These are phyloP conservation scores for Hyperoodon ampullatus DNA, from an alignment of 2,113 vertebrate species.

Conservation along the genomic window DNA sequence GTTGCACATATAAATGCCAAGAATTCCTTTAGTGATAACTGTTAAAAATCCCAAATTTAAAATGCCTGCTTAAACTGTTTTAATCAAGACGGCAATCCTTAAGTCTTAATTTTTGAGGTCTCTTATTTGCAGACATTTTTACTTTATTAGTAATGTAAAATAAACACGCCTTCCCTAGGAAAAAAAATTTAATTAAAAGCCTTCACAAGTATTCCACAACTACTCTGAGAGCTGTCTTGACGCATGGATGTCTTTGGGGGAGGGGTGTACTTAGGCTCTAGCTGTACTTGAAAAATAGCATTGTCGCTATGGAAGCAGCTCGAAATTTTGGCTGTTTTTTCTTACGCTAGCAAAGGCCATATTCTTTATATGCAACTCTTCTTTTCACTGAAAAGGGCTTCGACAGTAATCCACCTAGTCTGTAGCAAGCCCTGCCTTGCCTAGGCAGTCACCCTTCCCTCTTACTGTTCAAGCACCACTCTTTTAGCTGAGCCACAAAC, in stretches of 20 bases:
- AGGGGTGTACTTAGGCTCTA: conserved; percentile 35
- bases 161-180: not conserved
- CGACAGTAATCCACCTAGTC: not conserved
- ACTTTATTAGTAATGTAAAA: conserved; percentile 42
- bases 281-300: conserved; percentile 71
- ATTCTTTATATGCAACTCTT: conserved; percentile 28
- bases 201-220: conserved; percentile 34
- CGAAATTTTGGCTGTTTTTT: conserved; percentile 66
- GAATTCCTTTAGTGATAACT: conserved; percentile 42
- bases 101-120: conserved; percentile 11
- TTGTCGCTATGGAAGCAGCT: conserved; percentile 76
- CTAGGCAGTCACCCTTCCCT: not conserved
- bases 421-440: not conserved
- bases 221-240: conserved; percentile 34
- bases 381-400: not conserved
- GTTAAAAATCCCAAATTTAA: not conserved
- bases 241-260: conserved; percentile 30
- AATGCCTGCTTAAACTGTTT: conserved; percentile 17
- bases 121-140: conserved; percentile 12
- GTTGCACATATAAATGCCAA: not conserved
- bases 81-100: not conserved
- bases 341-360: conserved; percentile 58
- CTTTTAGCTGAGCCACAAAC: not conserved
- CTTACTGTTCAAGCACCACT: not conserved
- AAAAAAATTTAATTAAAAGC: conserved; percentile 21